A percentile compares a stretch with the other conserved stretches of the same genome.
Evolutionary conservation across 2,113 vertebrate genomes (phyloP).

Genomic region (Cettia cetti): DNA sequence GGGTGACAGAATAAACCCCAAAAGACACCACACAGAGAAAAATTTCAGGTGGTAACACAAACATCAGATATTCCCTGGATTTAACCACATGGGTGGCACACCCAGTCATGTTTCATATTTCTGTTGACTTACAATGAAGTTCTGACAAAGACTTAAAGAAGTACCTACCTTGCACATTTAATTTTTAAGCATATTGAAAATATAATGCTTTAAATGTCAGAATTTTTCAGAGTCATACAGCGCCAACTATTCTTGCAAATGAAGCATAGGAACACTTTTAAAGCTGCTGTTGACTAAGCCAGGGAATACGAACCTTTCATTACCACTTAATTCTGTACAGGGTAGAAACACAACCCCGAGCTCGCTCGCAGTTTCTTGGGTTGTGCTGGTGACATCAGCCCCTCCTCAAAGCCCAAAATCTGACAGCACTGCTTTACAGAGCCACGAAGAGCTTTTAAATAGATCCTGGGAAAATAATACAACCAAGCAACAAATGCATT

Average conservation of each 20-base stretch:
- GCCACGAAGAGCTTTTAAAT: neutral
- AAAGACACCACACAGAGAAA: neutral
- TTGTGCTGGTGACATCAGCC: neutral
- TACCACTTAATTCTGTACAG: neutral
- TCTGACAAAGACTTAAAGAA: neutral
- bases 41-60: neutral
- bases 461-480: neutral
- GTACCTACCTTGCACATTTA: neutral
- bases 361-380: neutral
- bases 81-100: neutral
- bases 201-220: neutral
- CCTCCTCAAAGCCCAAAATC: neutral
- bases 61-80: neutral
- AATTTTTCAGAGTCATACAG: neutral
- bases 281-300: neutral
- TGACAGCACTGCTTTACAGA: neutral
- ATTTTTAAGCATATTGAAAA: neutral
- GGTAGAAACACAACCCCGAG: neutral
- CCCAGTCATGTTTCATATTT: neutral
- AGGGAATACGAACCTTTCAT: neutral
- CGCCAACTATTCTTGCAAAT: neutral
- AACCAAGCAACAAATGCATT: neutral
- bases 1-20: neutral
- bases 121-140: neutral
- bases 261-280: neutral